phyloP scores from a whole-genome alignment of 2,888 invertebrate species.

The Kryphioiulus occultus region DNA sequence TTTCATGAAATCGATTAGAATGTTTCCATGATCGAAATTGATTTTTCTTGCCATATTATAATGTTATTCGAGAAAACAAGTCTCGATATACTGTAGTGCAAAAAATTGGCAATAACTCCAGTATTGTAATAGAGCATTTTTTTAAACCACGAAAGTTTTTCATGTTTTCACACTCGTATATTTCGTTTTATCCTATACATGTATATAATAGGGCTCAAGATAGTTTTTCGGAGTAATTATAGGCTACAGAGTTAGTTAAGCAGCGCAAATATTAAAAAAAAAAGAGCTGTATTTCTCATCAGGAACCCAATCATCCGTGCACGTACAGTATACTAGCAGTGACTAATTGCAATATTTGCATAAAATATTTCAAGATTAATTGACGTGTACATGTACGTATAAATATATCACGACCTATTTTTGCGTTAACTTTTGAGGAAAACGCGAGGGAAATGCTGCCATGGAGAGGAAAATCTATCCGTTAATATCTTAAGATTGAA shows the following conservation, averaged over 20 bases:
- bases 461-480: background rate
- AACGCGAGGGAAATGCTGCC: background rate
- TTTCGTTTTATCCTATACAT: too few species aligned
- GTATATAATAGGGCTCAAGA: too few species aligned
- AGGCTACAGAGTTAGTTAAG: too few species aligned
- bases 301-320: background rate
- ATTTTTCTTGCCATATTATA: background rate
- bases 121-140: too few species aligned
- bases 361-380: constrained; percentile 3
- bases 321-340: background rate
- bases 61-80: too few species aligned
- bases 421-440: background rate
- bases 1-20: background rate
- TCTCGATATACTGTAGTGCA: too few species aligned
- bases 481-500: background rate
- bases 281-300: too few species aligned
- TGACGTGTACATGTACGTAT: background rate
- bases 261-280: too few species aligned
- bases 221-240: too few species aligned
- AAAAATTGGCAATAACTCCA: too few species aligned
- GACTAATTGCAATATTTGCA: background rate
- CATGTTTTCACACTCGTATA: too few species aligned
- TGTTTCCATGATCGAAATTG: background rate
- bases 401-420: constrained; percentile 8
- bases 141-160: too few species aligned